A percentile compares a stretch with the other conserved stretches of the same genome.
Evolutionary conservation across 1,140 invertebrate genomes (phyloP).

Genomic region (Ruditapes philippinarum): DNA sequence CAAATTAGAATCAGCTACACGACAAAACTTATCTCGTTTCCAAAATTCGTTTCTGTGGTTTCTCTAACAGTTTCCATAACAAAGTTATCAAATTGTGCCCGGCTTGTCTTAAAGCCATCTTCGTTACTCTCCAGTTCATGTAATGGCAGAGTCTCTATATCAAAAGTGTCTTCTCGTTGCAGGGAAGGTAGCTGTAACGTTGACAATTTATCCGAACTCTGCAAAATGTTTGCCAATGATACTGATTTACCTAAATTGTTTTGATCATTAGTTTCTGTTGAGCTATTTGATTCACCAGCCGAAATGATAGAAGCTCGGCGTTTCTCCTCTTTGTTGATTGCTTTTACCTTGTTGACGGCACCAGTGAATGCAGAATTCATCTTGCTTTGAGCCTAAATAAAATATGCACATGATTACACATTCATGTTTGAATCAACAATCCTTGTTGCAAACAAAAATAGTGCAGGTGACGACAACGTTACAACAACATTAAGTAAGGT

Average conservation of each 20-base stretch:
- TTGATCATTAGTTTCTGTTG: too few relatives aligned
- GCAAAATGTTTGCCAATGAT: background rate
- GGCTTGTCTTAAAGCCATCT: background rate
- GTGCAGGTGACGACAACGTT: too few relatives aligned
- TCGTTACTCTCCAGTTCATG: background rate
- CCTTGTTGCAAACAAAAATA: too few relatives aligned
- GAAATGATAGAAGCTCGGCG: too few relatives aligned
- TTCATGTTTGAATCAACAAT: too few relatives aligned
- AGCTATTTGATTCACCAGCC: too few relatives aligned
- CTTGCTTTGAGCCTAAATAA: constrained; percentile 17
- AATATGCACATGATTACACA: too few relatives aligned
- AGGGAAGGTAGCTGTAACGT: background rate
- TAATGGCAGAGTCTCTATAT: background rate
- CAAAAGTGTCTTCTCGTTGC: background rate
- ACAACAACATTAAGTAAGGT: too few relatives aligned
- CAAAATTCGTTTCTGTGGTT: background rate
- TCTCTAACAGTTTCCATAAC: constrained; percentile 18
- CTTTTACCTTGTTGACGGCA: constrained; percentile 15
- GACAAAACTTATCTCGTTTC: too few relatives aligned
- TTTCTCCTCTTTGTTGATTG: constrained; percentile 10
- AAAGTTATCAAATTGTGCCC: background rate
- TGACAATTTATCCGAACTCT: background rate
- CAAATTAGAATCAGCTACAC: too few relatives aligned
- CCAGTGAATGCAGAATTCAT: background rate
- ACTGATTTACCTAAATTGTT: too few relatives aligned